Evolutionary conservation across 35 echinoderm and acorn worm species (phyloP), one percentile per base, ranked within the genome.

Genomic region (Chiridota heheva): DNA sequence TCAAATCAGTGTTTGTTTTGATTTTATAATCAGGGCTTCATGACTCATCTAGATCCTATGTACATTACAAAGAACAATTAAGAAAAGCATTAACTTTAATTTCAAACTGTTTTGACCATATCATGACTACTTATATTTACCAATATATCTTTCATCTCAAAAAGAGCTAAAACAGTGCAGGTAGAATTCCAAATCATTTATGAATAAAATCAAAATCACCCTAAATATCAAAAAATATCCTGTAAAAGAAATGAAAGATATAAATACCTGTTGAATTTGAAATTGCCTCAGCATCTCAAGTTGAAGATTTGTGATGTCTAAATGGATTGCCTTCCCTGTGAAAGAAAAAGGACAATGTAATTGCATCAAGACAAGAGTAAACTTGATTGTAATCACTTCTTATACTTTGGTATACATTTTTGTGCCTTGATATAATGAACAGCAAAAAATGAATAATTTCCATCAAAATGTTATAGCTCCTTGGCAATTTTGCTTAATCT

Each of bases 231-330:
- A n/a, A n/a, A n/a, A n/a, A n/a, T n/a, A n/a, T n/a, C n/a, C n/a
- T n/a, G n/a, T n/a, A n/a, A n/a, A n/a, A n/a, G n/a, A n/a, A n/a
- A n/a, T n/a, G n/a, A n/a, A n/a, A n/a, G n/a, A n/a, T n/a, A n/a
- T n/a, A n/a, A n/a, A 20, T 55, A 94, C 91, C 73, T 88, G 79
- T 63, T 94, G 91, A 47, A 94, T 94, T 79, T 94, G 91, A 71
- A 94, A 94, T 67, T 94, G 91, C 32, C 91, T 34, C 57, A 94
- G 71, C 91, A 94, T 94, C 67, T 94, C 91, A 31, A 88, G 27
- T 66, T 94, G 91, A n/a, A 94, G 67, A 85, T 94, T 88, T 29
- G 58, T 66, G 44, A 94, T 77, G 66, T 94, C 91, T 64, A 85
- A 51, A 47, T 94, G 91, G 24, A 94, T 72, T 34, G 86, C n/a